These are phyloP conservation scores for Tauraco erythrolophus DNA, from an alignment of 2,113 vertebrate genomes.

Conservation along the genomic window DNA sequence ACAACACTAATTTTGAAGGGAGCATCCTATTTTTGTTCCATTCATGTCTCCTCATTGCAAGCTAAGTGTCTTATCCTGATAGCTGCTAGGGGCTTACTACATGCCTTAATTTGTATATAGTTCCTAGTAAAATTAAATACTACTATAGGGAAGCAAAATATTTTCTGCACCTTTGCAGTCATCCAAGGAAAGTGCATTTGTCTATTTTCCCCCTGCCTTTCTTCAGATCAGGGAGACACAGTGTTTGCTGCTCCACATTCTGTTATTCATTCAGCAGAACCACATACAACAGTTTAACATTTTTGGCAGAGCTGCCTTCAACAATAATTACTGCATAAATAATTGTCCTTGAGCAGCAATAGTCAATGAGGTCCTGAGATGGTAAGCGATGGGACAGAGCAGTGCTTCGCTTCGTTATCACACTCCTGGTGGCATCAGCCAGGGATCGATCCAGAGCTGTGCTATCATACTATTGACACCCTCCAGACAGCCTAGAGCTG, in stretches of 20 bases:
- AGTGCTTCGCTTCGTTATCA: neutral
- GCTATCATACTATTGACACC: rapidly evolving
- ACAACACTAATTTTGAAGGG: neutral
- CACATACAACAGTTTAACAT: neutral
- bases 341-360: neutral
- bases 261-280: neutral
- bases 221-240: rapidly evolving
- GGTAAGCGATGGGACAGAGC: neutral
- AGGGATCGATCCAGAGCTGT: rapidly evolving
- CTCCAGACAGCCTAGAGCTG: neutral
- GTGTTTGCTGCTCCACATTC: neutral
- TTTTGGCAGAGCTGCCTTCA: neutral
- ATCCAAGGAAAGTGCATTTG: neutral
- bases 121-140: neutral
- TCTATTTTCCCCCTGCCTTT: neutral
- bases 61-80: neutral
- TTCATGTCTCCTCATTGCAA: neutral
- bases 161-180: neutral
- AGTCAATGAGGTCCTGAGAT: neutral
- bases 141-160: neutral
- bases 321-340: conserved; percentile 6
- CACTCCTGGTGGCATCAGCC: neutral
- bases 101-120: neutral
- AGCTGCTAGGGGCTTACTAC: neutral
- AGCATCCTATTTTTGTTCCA: neutral